Percentiles rank a stretch among this genome's conserved stretches.
Evolutionary conservation across 2,797 vertebrate genomes (phyloP).

Genomic region (Melanotaenia boesemani): DNA sequence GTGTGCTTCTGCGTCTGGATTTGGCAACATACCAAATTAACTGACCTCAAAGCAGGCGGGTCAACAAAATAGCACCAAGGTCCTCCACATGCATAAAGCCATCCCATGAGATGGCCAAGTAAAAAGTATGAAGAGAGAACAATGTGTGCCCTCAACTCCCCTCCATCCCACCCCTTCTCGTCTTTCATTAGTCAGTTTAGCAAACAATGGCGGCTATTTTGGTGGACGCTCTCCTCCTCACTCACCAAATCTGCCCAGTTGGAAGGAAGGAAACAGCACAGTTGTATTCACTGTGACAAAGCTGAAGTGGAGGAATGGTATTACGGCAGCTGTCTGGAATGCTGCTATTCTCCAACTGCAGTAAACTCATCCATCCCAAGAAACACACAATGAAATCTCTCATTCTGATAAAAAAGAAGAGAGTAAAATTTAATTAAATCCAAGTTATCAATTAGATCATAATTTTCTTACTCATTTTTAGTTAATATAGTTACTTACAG

Average conservation of each 20-base stretch:
- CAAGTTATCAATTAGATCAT: background rate
- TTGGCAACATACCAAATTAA: conserved; percentile 48
- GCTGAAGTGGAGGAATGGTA: conserved; percentile 46
- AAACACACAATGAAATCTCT: background rate
- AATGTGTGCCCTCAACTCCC: conserved; percentile 75
- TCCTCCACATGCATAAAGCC: conserved; percentile 35
- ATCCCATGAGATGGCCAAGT: conserved; percentile 41
- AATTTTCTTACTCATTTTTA: background rate
- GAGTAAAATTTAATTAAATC: background rate
- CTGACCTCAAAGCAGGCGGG: conserved; percentile 47
- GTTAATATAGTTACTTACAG: background rate
- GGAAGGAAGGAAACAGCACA: conserved; percentile 50
- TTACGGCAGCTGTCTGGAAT: conserved; percentile 64
- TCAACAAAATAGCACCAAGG: conserved; percentile 50
- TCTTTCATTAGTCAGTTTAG: conserved; percentile 69
- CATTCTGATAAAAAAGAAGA: background rate
- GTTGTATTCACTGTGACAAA: conserved; percentile 28
- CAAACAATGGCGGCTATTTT: conserved; percentile 72
- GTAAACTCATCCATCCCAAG: background rate
- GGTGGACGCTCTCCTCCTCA: conserved; percentile 32
- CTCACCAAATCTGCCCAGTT: conserved; percentile 38
- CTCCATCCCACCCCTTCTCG: conserved; percentile 6
- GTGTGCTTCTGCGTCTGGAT: conserved; percentile 15
- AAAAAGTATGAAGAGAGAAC: conserved; percentile 56
- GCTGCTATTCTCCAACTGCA: conserved; percentile 34